These are phyloP conservation scores for Drosophila sordidula DNA, from an alignment of 2,888 invertebrate species.

Conservation along the genomic window DNA sequence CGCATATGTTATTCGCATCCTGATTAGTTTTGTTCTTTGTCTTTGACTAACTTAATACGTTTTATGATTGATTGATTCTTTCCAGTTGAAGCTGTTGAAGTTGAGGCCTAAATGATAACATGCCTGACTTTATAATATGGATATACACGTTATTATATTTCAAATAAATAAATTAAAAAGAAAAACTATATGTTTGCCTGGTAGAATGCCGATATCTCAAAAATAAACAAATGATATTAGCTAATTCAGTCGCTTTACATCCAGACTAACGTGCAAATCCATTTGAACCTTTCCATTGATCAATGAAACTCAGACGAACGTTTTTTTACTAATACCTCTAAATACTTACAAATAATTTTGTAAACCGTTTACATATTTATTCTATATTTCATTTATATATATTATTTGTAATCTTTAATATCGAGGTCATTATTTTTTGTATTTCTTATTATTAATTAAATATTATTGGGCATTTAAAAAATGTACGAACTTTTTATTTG, in stretches of 20 bases:
- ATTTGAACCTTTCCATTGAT: slow-evolving; percentile 10
- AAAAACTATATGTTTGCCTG: slow-evolving; percentile 72
- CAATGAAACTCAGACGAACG: slow-evolving; percentile 21
- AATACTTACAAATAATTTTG: slow-evolving; percentile 1
- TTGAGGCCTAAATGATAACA: slow-evolving; percentile 84
- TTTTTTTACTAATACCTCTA: slow-evolving; percentile 14
- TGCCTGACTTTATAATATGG: slow-evolving; percentile 81
- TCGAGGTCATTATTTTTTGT: neutral
- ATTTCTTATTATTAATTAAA: slow-evolving; percentile 13
- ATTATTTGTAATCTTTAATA: neutral
- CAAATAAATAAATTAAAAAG: slow-evolving; percentile 63
- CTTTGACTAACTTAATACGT: slow-evolving; percentile 82
- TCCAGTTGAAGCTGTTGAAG: slow-evolving; percentile 85
- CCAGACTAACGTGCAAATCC: slow-evolving; percentile 50
- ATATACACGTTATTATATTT: slow-evolving; percentile 70
- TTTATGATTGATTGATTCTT: slow-evolving; percentile 85
- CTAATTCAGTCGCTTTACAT: slow-evolving; percentile 57
- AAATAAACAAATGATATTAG: slow-evolving; percentile 64
- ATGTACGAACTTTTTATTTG: slow-evolving; percentile 14
- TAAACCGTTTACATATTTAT: slow-evolving; percentile 1
- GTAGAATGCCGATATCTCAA: slow-evolving; percentile 60
- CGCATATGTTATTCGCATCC: slow-evolving; percentile 64
- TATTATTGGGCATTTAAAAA: slow-evolving; percentile 34
- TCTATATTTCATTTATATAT: too few relatives aligned
- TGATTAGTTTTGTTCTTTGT: slow-evolving; percentile 69